Base-by-base conservation (phyloP, 2,113 vertebrate species). In the Scartelaos histophorus region DNA sequence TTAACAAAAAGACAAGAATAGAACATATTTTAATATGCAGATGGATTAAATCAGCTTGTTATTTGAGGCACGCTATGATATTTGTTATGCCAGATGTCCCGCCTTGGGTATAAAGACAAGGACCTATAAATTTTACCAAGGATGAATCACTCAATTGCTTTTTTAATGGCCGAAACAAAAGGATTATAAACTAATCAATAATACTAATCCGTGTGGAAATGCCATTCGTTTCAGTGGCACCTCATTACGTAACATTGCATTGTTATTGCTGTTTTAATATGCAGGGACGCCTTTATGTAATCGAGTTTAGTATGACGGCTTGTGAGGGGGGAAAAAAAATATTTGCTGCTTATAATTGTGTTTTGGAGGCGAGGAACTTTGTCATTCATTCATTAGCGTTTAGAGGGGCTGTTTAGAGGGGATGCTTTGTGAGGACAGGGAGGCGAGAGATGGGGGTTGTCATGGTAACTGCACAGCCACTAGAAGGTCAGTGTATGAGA, bases 401-500 rank as follows among this genome's bases (percentile, higher is more conserved):
- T 78, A 67, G 74, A 78, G 54, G 71, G 62, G 57, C 86, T 83
- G 73, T 85, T 84, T 78, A 67, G 74, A 78, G 54, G 71, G 62
- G 57, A 85, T 83, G 78, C 77, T 73, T 73, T 79, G 79, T 71
- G 62, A 81, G 34, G 67, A 76, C 80, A 76, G 73, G 71, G 25
- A 61, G 76, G 66, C 29, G 22, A 71, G 74, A 83, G 78, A 87
- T 65, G 67, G 72, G 70, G 73, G 92, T 92, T 90, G 76, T 88
- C 81, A 89, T 92, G 77, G 91, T 73, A 93, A 92, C 92, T 83
- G 80, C 78, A 86, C 82, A 73, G 67, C 68, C 69, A 82, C 75
- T 76, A 76, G 80, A 79, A 70, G 79, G 69, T 80, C 73, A 60
- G 71, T 69, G 73, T 61, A 71, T 83, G 80, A 82, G 70, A 75